These are phyloP conservation scores for Muscina levida DNA, from an alignment of 2,888 invertebrate species.

Conservation along the genomic window DNA sequence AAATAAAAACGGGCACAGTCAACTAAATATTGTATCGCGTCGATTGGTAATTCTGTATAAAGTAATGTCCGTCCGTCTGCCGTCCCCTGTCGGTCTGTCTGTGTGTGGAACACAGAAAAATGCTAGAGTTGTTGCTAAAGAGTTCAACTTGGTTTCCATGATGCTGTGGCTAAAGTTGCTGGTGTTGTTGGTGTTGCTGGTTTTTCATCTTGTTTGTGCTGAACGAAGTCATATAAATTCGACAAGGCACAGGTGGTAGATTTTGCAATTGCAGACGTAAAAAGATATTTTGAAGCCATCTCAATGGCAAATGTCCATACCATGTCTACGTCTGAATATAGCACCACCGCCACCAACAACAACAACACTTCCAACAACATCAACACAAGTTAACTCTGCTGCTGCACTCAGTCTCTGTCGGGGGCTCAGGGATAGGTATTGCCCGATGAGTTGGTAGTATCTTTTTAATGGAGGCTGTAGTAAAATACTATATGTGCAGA, in stretches of 20 bases:
- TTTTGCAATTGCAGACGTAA: constrained; percentile 10
- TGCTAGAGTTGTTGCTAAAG: not conserved
- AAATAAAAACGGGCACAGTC: not conserved
- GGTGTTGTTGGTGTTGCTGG: not conserved
- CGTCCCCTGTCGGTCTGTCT: no score
- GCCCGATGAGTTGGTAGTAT: no score
- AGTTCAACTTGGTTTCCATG: constrained; percentile 14
- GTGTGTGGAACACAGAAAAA: no score
- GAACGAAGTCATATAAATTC: constrained; percentile 36
- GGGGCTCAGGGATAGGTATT: no score
- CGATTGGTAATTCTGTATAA: no score
- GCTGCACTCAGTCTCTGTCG: no score
- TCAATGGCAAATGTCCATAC: not conserved
- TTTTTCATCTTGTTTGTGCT: constrained; percentile 17
- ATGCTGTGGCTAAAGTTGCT: not conserved
- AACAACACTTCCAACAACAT: no score
- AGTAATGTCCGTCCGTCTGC: no score
- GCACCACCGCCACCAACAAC: no score
- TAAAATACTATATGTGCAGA: not conserved
- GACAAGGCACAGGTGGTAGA: constrained; percentile 59
- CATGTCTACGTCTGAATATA: not conserved
- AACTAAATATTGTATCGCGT: not conserved
- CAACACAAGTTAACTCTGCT: no score
- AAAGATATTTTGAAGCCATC: constrained; percentile 17
- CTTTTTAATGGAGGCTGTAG: not conserved